phyloP scores from a whole-genome alignment of 2,888 invertebrate species.

The Noctua janthe region DNA sequence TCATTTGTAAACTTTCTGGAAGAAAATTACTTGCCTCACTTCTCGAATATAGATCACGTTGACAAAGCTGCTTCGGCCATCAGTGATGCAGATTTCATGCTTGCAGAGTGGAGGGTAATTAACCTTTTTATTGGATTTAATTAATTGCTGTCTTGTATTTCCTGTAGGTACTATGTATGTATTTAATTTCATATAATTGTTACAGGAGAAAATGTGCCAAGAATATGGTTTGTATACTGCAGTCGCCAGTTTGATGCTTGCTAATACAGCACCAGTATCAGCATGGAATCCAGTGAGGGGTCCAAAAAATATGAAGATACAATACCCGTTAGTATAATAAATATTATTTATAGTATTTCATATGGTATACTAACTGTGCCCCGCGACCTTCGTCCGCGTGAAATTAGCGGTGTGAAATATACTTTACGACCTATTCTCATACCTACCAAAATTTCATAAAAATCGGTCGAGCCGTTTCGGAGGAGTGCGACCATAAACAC shows the following conservation, averaged over 20 bases:
- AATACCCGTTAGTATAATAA: conserved; percentile 83
- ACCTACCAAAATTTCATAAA: too few relatives aligned
- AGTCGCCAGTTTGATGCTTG: conserved; percentile 93
- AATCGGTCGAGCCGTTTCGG: too few relatives aligned
- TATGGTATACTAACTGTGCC: background rate
- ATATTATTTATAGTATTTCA: background rate
- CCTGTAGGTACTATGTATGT: background rate
- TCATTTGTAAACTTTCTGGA: conserved; percentile 93
- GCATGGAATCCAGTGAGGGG: conserved; percentile 94
- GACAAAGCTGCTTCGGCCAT: conserved; percentile 91
- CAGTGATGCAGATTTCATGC: conserved; percentile 93
- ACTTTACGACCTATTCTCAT: too few relatives aligned
- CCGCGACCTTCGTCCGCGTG: too few relatives aligned
- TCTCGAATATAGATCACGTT: conserved; percentile 91
- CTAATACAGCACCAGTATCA: conserved; percentile 92
- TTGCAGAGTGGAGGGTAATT: conserved; percentile 92
- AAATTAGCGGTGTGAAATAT: too few relatives aligned
- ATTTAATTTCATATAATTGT: conserved; percentile 13
- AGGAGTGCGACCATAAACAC: too few relatives aligned
- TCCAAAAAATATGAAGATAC: conserved; percentile 85
- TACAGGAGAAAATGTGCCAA: conserved; percentile 87
- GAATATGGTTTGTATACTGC: conserved; percentile 92
- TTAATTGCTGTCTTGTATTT: conserved; percentile 5
- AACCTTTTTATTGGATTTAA: background rate
- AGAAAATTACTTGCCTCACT: conserved; percentile 94